phyloP scores from a whole-genome alignment of 2,888 invertebrate genomes.

The Drosophila differens region DNA sequence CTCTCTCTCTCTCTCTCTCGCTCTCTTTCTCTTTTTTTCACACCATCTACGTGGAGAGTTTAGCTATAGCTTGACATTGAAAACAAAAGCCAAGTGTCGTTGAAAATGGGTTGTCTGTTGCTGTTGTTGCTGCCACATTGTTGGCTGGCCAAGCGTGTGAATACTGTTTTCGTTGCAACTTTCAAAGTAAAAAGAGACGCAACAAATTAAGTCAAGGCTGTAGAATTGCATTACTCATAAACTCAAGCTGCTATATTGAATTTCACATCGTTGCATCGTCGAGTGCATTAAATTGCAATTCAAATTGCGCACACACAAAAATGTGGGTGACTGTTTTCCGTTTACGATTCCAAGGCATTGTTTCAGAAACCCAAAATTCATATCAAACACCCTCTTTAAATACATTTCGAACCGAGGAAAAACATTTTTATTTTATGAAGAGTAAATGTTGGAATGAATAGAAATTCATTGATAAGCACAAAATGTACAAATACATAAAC shows the following conservation, averaged over 20 bases:
- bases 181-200: slow-evolving; percentile 75
- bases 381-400: not conserved
- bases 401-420: not conserved
- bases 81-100: slow-evolving; percentile 62
- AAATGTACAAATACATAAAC: not conserved
- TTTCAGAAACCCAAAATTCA: slow-evolving; percentile 3
- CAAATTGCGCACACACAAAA: slow-evolving; percentile 32
- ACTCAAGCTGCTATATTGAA: slow-evolving; percentile 56
- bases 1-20: not conserved
- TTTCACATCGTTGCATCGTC: slow-evolving; percentile 41
- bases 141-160: slow-evolving; percentile 65
- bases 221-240: slow-evolving; percentile 69
- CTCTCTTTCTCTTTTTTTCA: slow-evolving; percentile 6
- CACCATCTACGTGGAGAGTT: slow-evolving; percentile 12
- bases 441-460: not conserved
- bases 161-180: slow-evolving; percentile 78
- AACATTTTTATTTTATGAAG: not conserved
- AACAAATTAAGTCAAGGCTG: slow-evolving; percentile 75
- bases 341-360: slow-evolving; percentile 36
- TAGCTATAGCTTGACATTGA: slow-evolving; percentile 71
- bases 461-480: slow-evolving; percentile 13
- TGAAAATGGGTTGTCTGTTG: slow-evolving; percentile 49
- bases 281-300: slow-evolving; percentile 59
- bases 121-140: slow-evolving; percentile 45
- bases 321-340: slow-evolving; percentile 63